These are phyloP conservation scores for Geothlypis trichas DNA, from an alignment of 2,113 vertebrate genomes.

Conservation along the genomic window DNA sequence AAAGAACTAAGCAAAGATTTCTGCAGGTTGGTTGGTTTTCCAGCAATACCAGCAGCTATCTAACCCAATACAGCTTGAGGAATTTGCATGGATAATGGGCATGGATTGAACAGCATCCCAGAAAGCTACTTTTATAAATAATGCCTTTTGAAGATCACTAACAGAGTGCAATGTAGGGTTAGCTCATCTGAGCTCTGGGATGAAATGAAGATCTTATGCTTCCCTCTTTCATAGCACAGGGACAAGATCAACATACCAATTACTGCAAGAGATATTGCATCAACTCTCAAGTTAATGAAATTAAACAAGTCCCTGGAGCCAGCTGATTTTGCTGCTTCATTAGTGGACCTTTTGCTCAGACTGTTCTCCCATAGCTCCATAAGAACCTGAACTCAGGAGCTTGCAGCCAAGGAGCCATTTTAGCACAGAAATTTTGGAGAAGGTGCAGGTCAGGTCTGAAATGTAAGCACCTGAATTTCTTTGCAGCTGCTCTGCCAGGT, in stretches of 20 bases:
- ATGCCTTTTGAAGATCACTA: slow-evolving; percentile 63
- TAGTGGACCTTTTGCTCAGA: slow-evolving; percentile 59
- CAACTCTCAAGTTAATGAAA: slow-evolving; percentile 65
- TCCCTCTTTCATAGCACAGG: slow-evolving; percentile 35
- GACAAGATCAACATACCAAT: slow-evolving; percentile 55
- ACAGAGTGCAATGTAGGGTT: background rate
- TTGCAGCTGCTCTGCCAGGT: background rate
- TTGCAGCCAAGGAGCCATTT: background rate
- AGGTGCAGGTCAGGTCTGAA: background rate
- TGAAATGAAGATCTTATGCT: slow-evolving; percentile 41
- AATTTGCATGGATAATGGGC: slow-evolving; percentile 61
- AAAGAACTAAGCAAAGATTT: slow-evolving; percentile 51
- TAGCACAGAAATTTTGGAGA: background rate
- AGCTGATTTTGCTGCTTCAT: slow-evolving; percentile 44
- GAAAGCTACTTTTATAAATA: slow-evolving; percentile 55
- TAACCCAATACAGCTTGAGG: slow-evolving; percentile 52
- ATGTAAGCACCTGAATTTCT: background rate
- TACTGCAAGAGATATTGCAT: slow-evolving; percentile 50
- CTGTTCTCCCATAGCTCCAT: background rate
- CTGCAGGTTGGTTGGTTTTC: slow-evolving; percentile 59
- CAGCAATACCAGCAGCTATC: slow-evolving; percentile 45
- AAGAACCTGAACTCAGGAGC: slow-evolving; percentile 29
- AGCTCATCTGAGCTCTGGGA: slow-evolving; percentile 8
- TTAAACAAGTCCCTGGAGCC: slow-evolving; percentile 51
- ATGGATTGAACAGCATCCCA: slow-evolving; percentile 41